Conservation (phyloP, 2,113 vertebrate genomes). For the Takifugu bimaculatus region DNA sequence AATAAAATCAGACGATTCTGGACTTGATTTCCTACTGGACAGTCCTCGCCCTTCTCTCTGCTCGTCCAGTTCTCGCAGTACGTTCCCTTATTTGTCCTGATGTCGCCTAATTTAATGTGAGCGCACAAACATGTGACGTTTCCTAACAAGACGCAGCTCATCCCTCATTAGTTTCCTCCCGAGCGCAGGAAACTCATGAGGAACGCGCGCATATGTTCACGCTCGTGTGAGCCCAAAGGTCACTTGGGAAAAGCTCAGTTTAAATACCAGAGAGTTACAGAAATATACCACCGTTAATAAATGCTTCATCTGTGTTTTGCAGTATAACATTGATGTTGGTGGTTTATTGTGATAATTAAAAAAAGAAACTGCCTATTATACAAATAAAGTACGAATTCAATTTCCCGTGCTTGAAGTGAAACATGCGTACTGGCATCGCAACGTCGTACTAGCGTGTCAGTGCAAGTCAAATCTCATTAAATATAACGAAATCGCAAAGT, state of each 20-base stretch:
- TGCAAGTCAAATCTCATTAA: background rate
- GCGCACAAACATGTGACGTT: conserved; percentile 69
- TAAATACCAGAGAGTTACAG: too few species aligned
- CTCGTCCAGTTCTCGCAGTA: conserved; percentile 9
- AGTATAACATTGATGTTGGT: too few species aligned
- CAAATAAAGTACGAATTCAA: too few species aligned
- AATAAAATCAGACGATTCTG: background rate
- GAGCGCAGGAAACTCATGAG: conserved; percentile 35
- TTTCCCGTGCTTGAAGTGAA: too few species aligned
- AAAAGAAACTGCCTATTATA: too few species aligned
- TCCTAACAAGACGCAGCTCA: conserved; percentile 72
- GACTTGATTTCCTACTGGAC: background rate
- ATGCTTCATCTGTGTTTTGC: too few species aligned
- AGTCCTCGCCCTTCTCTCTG: conserved; percentile 12
- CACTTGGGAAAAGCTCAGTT: too few species aligned
- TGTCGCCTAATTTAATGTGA: conserved; percentile 57
- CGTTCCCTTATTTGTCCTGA: conserved; percentile 9
- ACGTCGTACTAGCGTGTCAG: background rate
- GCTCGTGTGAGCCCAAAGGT: too few species aligned
- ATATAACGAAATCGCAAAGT: background rate
- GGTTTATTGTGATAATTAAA: too few species aligned
- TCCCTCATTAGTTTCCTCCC: conserved; percentile 59
- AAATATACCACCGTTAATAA: too few species aligned
- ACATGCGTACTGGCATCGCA: too few species aligned
- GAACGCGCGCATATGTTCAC: conserved; percentile 4